Base-by-base conservation (phyloP, 1,140 invertebrate species). In the Drosophila baimaii region DNA sequence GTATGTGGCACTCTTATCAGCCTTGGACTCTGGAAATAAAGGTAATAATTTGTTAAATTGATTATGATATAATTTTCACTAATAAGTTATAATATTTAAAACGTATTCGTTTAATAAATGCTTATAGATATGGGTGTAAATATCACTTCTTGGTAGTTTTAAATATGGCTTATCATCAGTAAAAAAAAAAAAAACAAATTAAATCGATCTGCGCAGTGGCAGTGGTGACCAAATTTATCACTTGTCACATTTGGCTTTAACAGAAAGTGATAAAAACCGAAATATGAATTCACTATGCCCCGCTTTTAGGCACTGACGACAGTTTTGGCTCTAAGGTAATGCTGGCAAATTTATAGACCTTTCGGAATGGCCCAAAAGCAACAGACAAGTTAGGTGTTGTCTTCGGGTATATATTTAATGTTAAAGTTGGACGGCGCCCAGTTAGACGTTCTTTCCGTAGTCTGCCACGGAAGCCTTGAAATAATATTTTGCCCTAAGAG, bases 271-370 rank as follows among this genome's bases (percentile, higher is more conserved):
- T 80, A 80, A 54, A n/a, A 66, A 57, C 35, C 39, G 29, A 69
- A 84, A 77, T 72, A 65, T 54, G 63, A 63, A 79, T 68, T 66
- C 66, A 49, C 49, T 27, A 51, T 49, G 33, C 8, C 29, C 65
- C 59, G 47, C 57, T 62, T 57, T 71, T 70, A 79, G 77, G 23
- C 49, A 59, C 47, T 79, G 71, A 64, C 81, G 81, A 63, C 81
- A 83, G 49, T 71, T 80, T n/a, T 23, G 46, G 41, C 43, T 58
- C 35, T 35, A 19, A 25, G 23, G n/a, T 77, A 85, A 80, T 65
- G 73, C 77, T 52, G 9, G 17, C 17, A 72, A 73, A 85, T 80
- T 80, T 85, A 84, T 77, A 37, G 57, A 63, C 52, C 54, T 33
- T 33, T 51, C 47, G 25, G 29, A 33, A 33, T 25, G 35, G 3